phyloP scores from a whole-genome alignment of 2,797 vertebrate species.

The Chaetophractus vellerosus region DNA sequence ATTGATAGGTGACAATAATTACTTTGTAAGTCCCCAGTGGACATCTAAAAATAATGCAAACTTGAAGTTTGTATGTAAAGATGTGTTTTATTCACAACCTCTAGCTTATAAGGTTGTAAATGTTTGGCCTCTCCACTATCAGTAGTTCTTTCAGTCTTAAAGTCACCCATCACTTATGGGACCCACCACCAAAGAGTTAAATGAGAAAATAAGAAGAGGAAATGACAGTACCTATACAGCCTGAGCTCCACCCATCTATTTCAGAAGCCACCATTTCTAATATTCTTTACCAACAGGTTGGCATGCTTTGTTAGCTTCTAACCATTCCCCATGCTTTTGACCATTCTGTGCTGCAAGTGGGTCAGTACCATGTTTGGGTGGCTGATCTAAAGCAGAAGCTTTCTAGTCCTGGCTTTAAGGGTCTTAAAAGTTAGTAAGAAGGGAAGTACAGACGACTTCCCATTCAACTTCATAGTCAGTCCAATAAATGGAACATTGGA shows the following conservation, averaged over 20 bases:
- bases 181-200: background rate
- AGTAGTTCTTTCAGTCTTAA: background rate
- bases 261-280: background rate
- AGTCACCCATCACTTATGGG: background rate
- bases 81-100: background rate
- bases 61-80: background rate
- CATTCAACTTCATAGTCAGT: background rate
- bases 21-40: background rate
- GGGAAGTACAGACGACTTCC: background rate
- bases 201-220: background rate
- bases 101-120: background rate
- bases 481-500: background rate
- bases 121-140: background rate
- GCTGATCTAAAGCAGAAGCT: constrained; percentile 34
- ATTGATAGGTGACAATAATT: background rate
- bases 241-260: background rate
- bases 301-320: background rate
- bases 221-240: background rate
- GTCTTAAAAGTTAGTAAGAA: background rate
- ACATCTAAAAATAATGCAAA: background rate
- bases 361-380: background rate
- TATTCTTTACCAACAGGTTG: background rate
- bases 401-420: background rate
- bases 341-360: background rate
- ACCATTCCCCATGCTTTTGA: background rate